phyloP scores from a whole-genome alignment of 1,140 invertebrate species.

The Alviniconcha marisindica region DNA sequence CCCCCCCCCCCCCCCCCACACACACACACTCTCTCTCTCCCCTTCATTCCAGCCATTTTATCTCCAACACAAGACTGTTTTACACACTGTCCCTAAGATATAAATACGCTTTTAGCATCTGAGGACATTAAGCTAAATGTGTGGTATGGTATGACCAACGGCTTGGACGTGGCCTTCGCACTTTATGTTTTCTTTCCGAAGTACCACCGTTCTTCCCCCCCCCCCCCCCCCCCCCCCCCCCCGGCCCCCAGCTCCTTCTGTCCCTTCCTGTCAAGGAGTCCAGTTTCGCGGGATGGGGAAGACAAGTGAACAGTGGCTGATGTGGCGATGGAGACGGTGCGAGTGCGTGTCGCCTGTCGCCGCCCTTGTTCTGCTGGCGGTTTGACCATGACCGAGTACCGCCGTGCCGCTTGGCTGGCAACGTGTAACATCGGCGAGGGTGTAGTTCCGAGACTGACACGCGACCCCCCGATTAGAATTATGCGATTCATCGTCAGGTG shows the following conservation, averaged over 20 bases:
- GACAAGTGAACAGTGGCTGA: no score
- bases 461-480: no score
- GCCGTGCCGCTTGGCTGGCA: neutral
- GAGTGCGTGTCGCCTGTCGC: neutral
- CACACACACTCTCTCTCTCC: neutral
- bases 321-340: no score
- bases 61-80: neutral
- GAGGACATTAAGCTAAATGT: no score
- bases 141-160: no score
- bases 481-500: no score
- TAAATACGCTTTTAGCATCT: no score
- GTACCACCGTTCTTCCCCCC: neutral
- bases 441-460: no score
- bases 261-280: neutral
- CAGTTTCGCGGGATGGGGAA: no score
- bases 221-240: neutral
- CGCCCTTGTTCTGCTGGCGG: neutral
- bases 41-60: neutral
- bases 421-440: neutral
- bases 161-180: no score
- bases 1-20: neutral
- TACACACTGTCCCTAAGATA: no score
- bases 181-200: neutral
- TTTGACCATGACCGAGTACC: neutral
- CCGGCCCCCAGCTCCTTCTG: neutral